Conservation (phyloP, 2,888 invertebrate genomes). For the Panzeria rudis region DNA sequence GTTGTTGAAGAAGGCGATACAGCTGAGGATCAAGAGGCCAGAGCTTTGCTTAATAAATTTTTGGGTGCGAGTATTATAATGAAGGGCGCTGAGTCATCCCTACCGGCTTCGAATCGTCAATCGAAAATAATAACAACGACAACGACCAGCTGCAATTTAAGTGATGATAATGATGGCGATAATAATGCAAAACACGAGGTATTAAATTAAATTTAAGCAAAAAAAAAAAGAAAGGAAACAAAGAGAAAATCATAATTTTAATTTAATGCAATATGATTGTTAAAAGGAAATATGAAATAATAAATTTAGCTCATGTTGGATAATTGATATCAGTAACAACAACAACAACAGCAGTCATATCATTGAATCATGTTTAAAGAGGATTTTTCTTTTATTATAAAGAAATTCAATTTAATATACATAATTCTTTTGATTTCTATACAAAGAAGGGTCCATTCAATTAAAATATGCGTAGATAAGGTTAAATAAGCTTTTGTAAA, state of each 20-base stretch:
- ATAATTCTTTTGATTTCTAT: not conserved
- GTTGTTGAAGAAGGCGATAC: constrained; percentile 88
- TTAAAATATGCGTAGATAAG: not conserved
- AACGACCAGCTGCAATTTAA: constrained; percentile 72
- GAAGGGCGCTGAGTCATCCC: constrained; percentile 88
- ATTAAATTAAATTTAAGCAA: constrained; percentile 68
- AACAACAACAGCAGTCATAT: constrained; percentile 10
- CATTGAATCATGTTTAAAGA: not conserved
- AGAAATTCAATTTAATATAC: not conserved
- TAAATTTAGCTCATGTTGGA: constrained; percentile 22
- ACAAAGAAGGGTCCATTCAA: not conserved
- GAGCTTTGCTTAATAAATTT: constrained; percentile 92
- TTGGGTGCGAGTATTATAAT: constrained; percentile 92
- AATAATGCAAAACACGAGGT: constrained; percentile 79
- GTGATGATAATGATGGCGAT: constrained; percentile 65
- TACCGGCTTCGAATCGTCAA: constrained; percentile 77
- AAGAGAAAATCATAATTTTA: constrained; percentile 20
- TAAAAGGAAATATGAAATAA: constrained; percentile 32
- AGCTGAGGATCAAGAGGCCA: constrained; percentile 88
- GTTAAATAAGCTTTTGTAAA: not conserved
- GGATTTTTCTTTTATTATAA: not conserved
- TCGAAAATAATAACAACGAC: constrained; percentile 75
- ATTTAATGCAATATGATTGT: constrained; percentile 1
- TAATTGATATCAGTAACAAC: constrained; percentile 39
- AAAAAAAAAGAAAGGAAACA: constrained; percentile 15